Evolutionary conservation across 2,888 invertebrate species (phyloP), one percentile per base, ranked within the genome.

Genomic region (Molanna angustata): DNA sequence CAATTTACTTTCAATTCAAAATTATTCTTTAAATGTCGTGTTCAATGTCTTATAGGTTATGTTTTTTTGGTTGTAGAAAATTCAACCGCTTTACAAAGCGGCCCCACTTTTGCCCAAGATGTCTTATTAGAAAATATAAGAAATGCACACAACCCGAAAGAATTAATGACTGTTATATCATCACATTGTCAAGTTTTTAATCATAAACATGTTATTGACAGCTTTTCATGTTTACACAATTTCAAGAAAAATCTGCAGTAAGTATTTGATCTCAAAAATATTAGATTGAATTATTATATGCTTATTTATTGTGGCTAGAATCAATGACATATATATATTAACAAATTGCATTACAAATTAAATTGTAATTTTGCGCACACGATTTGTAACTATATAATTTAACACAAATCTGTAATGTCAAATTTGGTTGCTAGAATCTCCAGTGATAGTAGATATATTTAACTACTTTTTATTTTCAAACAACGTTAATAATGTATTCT

Each of bases 121-220:
- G 18, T 50, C 14, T 42, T 54, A 31, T 20, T 58, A 27, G 19
- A 50, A 3, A 52, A 55, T 19, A 45, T 55, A 40, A 44, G 31
- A 33, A 46, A 39, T 31, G 51, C 44, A n/a, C 35, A 31, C 11
- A 49, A 22, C 19, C 45, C 48, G 2, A 41, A 21, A 13, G 45
- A 54, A 16, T 16, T 57, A 2, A 52, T 57, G 9, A 35, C 18
- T 7, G 27, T 54, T 18, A 47, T 55, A 19, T 49, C 55, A 14
- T 18, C 27, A 4, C 46, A 55, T 18, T 35, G 45, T 17, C 44
- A 52, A 49, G 14, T 50, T 9, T 55, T 84, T 76, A 80, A 76
- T 22, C 72, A 72, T 52, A 72, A 69, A 40, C 83, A 85, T 64
- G 67, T 80, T 62, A 64, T 83, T 61, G 77, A 79, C 60, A 82